Conservation (phyloP, 2,888 invertebrate genomes). For the Standfussiana lucernea region DNA sequence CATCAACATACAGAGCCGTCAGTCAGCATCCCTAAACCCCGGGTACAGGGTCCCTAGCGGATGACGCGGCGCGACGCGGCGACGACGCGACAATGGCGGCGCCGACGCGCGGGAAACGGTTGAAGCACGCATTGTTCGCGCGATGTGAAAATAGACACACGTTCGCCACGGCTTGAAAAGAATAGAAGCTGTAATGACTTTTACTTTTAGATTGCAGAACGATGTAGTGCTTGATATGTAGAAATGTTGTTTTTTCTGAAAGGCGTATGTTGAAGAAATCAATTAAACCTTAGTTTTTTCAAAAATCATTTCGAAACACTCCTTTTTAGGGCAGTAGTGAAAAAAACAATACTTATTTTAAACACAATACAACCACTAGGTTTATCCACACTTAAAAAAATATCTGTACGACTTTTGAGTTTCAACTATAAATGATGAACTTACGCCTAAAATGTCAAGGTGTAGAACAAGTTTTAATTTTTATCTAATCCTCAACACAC, state of each 20-base stretch:
- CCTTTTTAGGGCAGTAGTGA: neutral
- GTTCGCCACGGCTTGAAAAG: slow-evolving; percentile 46
- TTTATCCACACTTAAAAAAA: neutral
- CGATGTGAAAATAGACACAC: slow-evolving; percentile 58
- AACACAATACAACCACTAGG: too few relatives aligned
- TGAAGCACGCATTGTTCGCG: slow-evolving; percentile 65
- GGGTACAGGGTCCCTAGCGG: slow-evolving; percentile 56
- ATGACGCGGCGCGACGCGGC: slow-evolving; percentile 48
- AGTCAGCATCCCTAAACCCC: slow-evolving; percentile 44
- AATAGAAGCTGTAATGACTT: slow-evolving; percentile 44
- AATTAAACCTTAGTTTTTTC: neutral
- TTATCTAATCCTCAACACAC: neutral
- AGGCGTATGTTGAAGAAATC: neutral
- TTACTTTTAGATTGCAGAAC: slow-evolving; percentile 27
- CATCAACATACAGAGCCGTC: slow-evolving; percentile 10
- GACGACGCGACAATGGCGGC: slow-evolving; percentile 54
- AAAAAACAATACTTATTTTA: neutral
- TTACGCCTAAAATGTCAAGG: neutral
- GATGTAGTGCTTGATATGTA: neutral
- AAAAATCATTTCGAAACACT: neutral
- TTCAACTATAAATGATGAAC: too few relatives aligned
- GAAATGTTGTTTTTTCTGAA: neutral
- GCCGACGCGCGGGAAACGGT: slow-evolving; percentile 61
- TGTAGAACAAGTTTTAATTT: neutral
- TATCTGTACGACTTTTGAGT: neutral